Base-by-base conservation (phyloP, 1,140 invertebrate species). In the Eulimnadia texana region DNA sequence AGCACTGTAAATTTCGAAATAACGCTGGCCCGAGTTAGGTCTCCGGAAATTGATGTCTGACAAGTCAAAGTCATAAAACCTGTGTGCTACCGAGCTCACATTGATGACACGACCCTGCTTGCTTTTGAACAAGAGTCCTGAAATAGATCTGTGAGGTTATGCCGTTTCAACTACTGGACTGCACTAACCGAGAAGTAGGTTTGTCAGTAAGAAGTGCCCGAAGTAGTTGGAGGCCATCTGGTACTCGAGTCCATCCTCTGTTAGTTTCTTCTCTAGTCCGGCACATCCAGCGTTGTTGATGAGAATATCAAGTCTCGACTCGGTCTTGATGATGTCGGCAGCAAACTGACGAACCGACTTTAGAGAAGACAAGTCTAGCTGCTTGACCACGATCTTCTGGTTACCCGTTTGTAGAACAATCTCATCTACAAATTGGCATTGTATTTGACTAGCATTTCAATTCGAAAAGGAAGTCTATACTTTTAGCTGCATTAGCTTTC, bases 211-310 rank as follows among this genome's bases (percentile, higher is more conserved):
- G 69, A 84, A 86, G 6, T 80, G 82, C 42, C 81, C 81, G 66
- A 82, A 79, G 69, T 84, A 76, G 67, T 86, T 85, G 19, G 80
- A 74, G 64, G 82, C 87, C 85, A 92, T 91, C 0, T 87, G 90
- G 66, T 84, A 73, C 72, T 95, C 90, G 3, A 93, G 71, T 6
- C 84, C 86, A 71, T 94, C 90, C 66, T 83, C 84, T 3, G 83
- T 77, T 42, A 69, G 66, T 73, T 81, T 68, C 71, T 77, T 72
- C 69, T 73, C 76, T 64, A 83, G 82, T 0, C 79, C 80, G 0
- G 0, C 84, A 49, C 80, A 84, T 10, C 82, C 86, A 1, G 88
- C 89, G 70, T 92, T 92, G 68, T 91, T 88, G 47, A 93, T 79
- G 1, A 93, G 73, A 27, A 91, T 81, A 70, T 93, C 84, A 2